Base-by-base conservation (phyloP, 2,113 vertebrate species). In the Phoenicopterus ruber region DNA sequence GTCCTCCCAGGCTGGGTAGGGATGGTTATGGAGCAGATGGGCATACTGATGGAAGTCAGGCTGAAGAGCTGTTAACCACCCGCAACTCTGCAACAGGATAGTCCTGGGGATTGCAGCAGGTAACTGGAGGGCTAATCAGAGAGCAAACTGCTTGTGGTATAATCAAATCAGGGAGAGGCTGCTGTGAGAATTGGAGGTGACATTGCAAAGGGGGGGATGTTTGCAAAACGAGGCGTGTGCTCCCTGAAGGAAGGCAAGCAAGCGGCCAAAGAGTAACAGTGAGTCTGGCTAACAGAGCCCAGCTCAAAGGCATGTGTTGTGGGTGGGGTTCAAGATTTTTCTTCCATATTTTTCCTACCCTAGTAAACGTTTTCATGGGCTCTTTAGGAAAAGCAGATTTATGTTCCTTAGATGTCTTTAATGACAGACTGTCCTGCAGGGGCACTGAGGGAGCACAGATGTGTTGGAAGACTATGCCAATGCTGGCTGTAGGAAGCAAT, bases 381-480 rank as follows among this genome's bases (percentile, higher is more conserved):
- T 80, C 13, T 59, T 82, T 29, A 54, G 47, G n/a, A 38, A 74
- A 90, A 67, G 11, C 3, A 32, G 11, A 4, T 63, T 58, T 90
- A 10, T 55, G 18, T 40, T 87, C 17, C n/a, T 76, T 59, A 38
- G 22, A 14, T 7, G 8, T 22, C 42, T 87, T 82, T 55, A 67
- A 19, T 10, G 52, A 36, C 13, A 29, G 13, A 58, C 28, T 14
- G 25, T 42, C 19, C 22, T 76, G 21, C 25, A 42, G 17, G 14
- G 57, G 7, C 9, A 52, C 17, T 29, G 67, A 80, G 9, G 29
- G 13, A 31, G 3, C 62, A 73, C 16, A 71, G 57, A 6, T 46
- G 34, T 1, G 0, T 38, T 74, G 36, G 52, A 77, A 52, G 32
- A 25, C 31, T 7, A 2, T 6, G 28, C 5, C 3, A 3, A 8